Base-by-base conservation (phyloP, 2,888 invertebrate genomes). In the Mamestra brassicae region DNA sequence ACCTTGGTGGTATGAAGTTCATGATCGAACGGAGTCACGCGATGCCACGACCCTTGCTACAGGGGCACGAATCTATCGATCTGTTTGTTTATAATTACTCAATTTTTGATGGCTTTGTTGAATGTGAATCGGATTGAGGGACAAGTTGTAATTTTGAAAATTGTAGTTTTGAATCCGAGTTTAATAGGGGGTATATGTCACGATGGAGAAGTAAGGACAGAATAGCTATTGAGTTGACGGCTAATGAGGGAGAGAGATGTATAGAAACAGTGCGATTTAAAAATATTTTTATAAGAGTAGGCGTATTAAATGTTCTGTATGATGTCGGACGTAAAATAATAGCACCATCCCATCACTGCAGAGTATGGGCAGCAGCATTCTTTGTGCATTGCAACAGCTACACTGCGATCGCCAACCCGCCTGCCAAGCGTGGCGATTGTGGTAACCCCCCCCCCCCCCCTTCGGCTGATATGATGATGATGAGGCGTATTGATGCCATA, bases 1-100 rank as follows among this genome's bases (percentile, higher is more conserved):
- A 67, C 88, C 86, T 87, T 86, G 73, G 73, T 86, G 73, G 73
- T 62, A 62, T 80, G 88, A 86, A 86, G 86, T 86, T 86, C 86
- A 86, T 61, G 86, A 86, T 67, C 86, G 70, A 42, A 54, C 13
- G 15, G 11, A 71, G 85, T 79, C 88, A 86, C 87, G 88, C 87
- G 76, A 88, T 68, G 60, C 11, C 13, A 45, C 73, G 57, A 74
- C 73, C 74, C 66, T 78, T 61, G 68, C 15, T 66, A 66, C 58
- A 55, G 79, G 72, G 60, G 68, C 38, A 68, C 13, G 58, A 50
- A 45, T 10, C 3, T 65, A 82, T 80, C 74, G 83, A 76, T 50
- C 66, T 57, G 57, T 79, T 74, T 71, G 65, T 83, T 85, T 72
- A 61, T 71, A 71, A 73, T 77, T 64, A 64, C 13, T 10, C 0